Evolutionary conservation across 1,140 invertebrate species (phyloP).

Genomic region (Brachionus manjavacas): DNA sequence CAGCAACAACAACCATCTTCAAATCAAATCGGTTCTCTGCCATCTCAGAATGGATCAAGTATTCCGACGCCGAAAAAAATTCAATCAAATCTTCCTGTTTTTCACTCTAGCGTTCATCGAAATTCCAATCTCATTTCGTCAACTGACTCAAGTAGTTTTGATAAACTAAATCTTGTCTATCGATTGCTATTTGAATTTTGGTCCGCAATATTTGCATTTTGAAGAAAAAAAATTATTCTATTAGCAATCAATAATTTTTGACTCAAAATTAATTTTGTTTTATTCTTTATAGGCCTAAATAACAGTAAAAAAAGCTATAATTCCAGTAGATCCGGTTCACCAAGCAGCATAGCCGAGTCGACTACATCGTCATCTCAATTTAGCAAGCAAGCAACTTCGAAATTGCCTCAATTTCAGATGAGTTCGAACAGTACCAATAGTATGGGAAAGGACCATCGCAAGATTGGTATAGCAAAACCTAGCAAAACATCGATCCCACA

Average conservation of each 20-base stretch:
- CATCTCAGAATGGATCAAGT: neutral
- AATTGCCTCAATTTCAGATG: slow-evolving; percentile 27
- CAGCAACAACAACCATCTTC: neutral
- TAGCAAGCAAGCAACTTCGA: neutral
- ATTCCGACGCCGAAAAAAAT: slow-evolving; percentile 34
- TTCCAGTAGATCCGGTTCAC: slow-evolving; percentile 14
- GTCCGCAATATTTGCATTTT: neutral
- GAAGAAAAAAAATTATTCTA: neutral
- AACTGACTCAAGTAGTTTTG: neutral
- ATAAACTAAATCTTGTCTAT: neutral
- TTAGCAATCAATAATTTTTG: slow-evolving; percentile 15
- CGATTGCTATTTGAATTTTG: neutral
- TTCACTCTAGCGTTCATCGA: slow-evolving; percentile 11
- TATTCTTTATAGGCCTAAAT: neutral
- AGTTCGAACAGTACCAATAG: neutral
- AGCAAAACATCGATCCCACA: neutral
- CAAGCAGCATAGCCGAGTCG: slow-evolving; percentile 1
- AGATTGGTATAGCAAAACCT: neutral
- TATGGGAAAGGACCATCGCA: neutral
- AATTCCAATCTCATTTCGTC: slow-evolving; percentile 28
- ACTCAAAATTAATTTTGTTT: neutral
- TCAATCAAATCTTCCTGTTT: slow-evolving; percentile 29
- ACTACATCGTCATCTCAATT: neutral
- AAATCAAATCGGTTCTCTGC: neutral
- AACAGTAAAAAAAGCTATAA: slow-evolving; percentile 33